phyloP scores from a whole-genome alignment of 64 coral and sea anemone species.

The Acropora tenuis region DNA sequence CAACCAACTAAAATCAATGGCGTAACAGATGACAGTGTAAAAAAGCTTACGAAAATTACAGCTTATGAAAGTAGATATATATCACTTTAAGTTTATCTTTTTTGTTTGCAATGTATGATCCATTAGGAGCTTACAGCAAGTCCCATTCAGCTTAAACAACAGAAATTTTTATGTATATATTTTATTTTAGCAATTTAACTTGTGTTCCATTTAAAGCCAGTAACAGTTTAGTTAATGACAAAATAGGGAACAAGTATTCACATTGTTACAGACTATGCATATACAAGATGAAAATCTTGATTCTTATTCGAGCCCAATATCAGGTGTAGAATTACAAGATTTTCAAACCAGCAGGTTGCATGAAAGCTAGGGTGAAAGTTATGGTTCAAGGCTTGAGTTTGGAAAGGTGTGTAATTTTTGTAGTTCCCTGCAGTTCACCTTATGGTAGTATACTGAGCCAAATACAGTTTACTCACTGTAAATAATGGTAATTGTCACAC shows the following conservation, averaged over 20 bases:
- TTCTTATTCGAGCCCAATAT: neutral
- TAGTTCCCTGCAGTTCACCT: neutral
- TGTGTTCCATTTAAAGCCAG: neutral
- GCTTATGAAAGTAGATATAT: too few species aligned
- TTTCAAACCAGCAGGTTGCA: neutral
- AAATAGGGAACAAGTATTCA: neutral
- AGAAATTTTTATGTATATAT: too few species aligned
- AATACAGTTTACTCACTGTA: neutral
- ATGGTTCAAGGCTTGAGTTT: slow-evolving; percentile 2
- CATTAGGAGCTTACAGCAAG: neutral
- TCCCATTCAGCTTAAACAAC: too few species aligned
- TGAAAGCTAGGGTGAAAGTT: neutral
- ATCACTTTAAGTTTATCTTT: too few species aligned
- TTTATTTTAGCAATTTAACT: neutral
- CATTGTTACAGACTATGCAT: neutral
- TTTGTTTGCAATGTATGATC: neutral
- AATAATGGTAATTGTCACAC: neutral
- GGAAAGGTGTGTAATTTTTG: neutral
- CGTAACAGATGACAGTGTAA: neutral
- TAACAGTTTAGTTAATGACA: too few species aligned
- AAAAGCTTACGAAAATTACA: too few species aligned
- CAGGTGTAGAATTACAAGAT: neutral
- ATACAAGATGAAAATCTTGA: neutral
- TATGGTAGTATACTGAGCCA: neutral
- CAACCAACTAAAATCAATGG: neutral